phyloP scores from a whole-genome alignment of 2,797 vertebrate genomes.

The Phyllotis vaccarum region DNA sequence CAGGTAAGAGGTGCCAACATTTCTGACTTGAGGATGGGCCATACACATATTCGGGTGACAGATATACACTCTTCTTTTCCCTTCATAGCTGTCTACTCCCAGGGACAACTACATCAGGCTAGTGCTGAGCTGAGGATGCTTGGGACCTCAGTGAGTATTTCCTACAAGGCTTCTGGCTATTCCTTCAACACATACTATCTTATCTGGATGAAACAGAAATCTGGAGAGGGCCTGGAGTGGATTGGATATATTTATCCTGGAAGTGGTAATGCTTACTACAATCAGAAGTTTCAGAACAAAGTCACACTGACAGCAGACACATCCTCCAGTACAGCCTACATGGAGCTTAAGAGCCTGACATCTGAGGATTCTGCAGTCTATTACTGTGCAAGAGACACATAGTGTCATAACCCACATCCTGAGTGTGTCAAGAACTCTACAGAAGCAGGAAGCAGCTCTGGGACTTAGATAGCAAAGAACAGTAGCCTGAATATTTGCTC shows the following conservation, averaged over 20 bases:
- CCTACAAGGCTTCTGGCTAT: not conserved
- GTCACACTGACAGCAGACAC: not conserved
- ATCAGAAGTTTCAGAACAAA: too few relatives aligned
- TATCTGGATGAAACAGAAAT: not conserved
- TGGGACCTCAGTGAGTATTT: too few relatives aligned
- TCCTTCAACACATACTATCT: rapidly evolving
- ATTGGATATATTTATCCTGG: not conserved
- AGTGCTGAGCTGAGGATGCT: not conserved
- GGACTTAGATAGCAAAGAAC: rapidly evolving
- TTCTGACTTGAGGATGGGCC: too few relatives aligned
- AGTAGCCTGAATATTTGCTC: not conserved
- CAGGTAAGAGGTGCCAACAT: not conserved
- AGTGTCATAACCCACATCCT: not conserved
- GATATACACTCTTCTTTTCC: not conserved
- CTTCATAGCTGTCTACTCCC: not conserved
- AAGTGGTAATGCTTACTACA: rapidly evolving
- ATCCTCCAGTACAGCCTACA: not conserved
- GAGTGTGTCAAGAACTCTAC: not conserved
- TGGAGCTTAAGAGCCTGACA: too few relatives aligned
- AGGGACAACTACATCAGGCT: not conserved
- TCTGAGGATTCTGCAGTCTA: not conserved
- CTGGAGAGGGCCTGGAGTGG: not conserved
- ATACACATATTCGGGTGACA: not conserved
- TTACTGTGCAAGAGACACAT: not conserved
- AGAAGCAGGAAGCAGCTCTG: rapidly evolving